Evolutionary conservation across 2,113 vertebrate species (phyloP), one percentile per base, ranked within the genome.

Genomic region (Perccottus glenii): DNA sequence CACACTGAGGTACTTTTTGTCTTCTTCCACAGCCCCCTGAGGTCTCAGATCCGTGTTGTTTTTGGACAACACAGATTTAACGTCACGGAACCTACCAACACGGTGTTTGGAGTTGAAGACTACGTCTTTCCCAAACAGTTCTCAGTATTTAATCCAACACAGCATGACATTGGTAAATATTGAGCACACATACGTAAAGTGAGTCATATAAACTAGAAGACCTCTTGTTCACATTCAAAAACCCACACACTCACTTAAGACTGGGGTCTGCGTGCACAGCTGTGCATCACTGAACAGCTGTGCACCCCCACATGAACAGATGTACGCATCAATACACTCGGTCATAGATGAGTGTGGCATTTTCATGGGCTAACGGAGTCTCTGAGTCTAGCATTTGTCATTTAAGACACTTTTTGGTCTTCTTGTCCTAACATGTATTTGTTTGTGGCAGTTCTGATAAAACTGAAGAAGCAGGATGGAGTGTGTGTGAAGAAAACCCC

Each of bases 11-110:
- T 40, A 8, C 4, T 40, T 2, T 15, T 12, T 60, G 2, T 58
- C 9, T 73, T 46, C 15, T 53, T 9, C 46, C 2, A 12, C 81
- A 98, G 96, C 67, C 97, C 96, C 4, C 70, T 81, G 43, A 89
- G 51, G 70, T 93, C 94, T 0, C 92, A 89, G 1, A 62, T 99
- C 19, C 93, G 67, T 0, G 94, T 99, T 64, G 95, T 98, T 15
- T 89, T 99, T 32, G 97, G 98, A n/a, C 97, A 98, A 82, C 96
- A 99, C 55, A 60, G 73, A 27, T 97, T 96, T 83, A 98, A 99
- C 64, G 83, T 64, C 67, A 95, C 95, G 0, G 90, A 91, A 3
- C 88, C 89, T 0, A 92, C 95, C 80, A 95, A 94, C 0, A 93
- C 90, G 85, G 93, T 89, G 0, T 96, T 96, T 16, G 88, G 74